These are phyloP conservation scores for Hyposoter didymator DNA, from an alignment of 2,888 invertebrate genomes.

Conservation along the genomic window DNA sequence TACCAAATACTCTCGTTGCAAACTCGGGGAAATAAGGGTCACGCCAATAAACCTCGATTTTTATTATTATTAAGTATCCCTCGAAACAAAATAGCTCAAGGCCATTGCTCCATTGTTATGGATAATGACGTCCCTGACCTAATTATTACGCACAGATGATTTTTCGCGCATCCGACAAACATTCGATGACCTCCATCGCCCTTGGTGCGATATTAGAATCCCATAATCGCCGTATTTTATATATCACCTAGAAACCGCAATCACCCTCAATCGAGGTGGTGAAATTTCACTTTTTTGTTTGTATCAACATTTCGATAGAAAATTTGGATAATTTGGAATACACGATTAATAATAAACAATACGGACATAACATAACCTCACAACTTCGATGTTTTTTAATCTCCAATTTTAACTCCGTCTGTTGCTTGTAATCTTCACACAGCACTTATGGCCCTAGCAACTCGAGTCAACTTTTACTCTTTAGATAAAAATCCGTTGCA, in stretches of 20 bases:
- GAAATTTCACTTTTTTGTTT: neutral
- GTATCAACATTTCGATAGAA: neutral
- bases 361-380: conserved; percentile 3
- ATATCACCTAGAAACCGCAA: neutral
- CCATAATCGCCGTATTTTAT: neutral
- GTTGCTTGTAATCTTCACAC: neutral
- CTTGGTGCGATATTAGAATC: neutral
- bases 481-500: neutral
- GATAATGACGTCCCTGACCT: conserved; percentile 17
- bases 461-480: neutral
- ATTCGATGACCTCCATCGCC: neutral
- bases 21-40: neutral
- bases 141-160: conserved; percentile 1
- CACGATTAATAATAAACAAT: neutral
- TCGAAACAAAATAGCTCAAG: neutral
- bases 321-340: neutral
- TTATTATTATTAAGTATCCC: neutral
- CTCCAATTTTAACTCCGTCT: too few species aligned
- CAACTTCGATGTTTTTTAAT: neutral
- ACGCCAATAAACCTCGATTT: neutral
- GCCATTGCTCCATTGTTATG: neutral
- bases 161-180: neutral
- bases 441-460: neutral
- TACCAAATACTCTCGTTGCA: neutral
- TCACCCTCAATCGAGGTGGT: neutral